Base-by-base conservation (phyloP, 2,113 vertebrate species). In the Dasyornis broadbenti region DNA sequence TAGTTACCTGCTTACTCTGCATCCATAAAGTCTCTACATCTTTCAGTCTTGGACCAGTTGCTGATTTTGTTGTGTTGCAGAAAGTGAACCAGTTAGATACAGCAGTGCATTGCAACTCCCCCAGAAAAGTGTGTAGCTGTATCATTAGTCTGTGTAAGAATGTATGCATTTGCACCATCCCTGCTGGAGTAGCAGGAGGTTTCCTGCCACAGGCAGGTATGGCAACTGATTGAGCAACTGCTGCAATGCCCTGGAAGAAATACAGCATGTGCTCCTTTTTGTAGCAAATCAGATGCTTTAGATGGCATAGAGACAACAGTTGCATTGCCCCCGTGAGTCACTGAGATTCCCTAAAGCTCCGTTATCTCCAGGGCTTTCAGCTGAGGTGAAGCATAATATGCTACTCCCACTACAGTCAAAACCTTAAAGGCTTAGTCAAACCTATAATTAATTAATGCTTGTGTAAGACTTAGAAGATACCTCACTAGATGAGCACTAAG, bases 391-490 rank as follows among this genome's bases (percentile, higher is more conserved):
- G 44, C 76, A 53, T 64, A 18, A 76, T 73, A 52, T 4, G 3
- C 31, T 0, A 6, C 20, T 92, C 23, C n/a, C 44, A 60, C 17
- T 75, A 18, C 44, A 78, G 77, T 44, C 40, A 45, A 86, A 86
- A 86, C 80, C 69, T 84, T 92, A 76, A 79, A 86, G 88, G 37
- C 80, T 93, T 59, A 71, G 77, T 89, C 53, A 84, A 92, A 86
- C 56, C 64, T 69, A 6, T 89, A 86, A 93, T 94, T 97, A 94
- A 95, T 92, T 90, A 87, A 71, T 9, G 2, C 28, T 82, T 50
- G 30, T 80, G 59, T 92, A 90, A 91, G 70, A 44, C 59, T 88
- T 94, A 77, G 76, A 92, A 87, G 83, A 37, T 92, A 52, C 11
- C 40, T 81, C 27, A 21, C 31, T 89, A 61, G 82, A 89, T 90